Evolutionary conservation across 2,888 invertebrate genomes (phyloP).

Genomic region (Tetragonula carbonaria): DNA sequence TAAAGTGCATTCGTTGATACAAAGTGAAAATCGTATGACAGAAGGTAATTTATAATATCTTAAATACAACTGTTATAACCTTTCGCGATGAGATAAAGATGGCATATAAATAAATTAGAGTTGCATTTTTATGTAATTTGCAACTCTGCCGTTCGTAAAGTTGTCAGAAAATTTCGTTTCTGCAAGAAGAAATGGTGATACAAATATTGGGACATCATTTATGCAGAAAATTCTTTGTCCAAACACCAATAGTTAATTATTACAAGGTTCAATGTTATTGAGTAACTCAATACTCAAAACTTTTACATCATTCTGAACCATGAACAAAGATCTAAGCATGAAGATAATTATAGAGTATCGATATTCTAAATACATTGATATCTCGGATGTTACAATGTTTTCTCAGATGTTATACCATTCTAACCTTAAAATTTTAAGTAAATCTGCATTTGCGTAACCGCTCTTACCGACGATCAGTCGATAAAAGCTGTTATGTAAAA

Average conservation of each 20-base stretch:
- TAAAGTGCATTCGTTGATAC: slow-evolving; percentile 18
- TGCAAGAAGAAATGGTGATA: slow-evolving; percentile 56
- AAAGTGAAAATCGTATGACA: slow-evolving; percentile 13
- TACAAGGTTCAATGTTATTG: not conserved
- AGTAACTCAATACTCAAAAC: not conserved
- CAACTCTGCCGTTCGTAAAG: not conserved
- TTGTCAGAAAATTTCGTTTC: not conserved
- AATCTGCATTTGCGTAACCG: not conserved
- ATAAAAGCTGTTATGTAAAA: not conserved
- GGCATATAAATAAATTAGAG: not conserved
- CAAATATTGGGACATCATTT: slow-evolving; percentile 53
- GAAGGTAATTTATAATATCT: slow-evolving; percentile 40
- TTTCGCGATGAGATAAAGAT: slow-evolving; percentile 26
- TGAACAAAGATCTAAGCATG: not conserved
- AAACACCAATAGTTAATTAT: not conserved
- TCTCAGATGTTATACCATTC: slow-evolving; percentile 9
- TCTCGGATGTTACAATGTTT: not conserved
- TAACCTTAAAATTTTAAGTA: slow-evolving; percentile 50
- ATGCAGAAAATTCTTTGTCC: slow-evolving; percentile 9
- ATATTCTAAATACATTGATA: not conserved
- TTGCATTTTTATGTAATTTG: not conserved
- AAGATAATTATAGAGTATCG: not conserved
- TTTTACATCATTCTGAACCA: not conserved
- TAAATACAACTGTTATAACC: slow-evolving; percentile 36
- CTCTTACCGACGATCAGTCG: slow-evolving; percentile 45